A percentile compares a stretch with the other conserved stretches of the same genome.
Evolutionary conservation across 2,797 vertebrate species (phyloP).

Genomic region (Myotis planiceps): DNA sequence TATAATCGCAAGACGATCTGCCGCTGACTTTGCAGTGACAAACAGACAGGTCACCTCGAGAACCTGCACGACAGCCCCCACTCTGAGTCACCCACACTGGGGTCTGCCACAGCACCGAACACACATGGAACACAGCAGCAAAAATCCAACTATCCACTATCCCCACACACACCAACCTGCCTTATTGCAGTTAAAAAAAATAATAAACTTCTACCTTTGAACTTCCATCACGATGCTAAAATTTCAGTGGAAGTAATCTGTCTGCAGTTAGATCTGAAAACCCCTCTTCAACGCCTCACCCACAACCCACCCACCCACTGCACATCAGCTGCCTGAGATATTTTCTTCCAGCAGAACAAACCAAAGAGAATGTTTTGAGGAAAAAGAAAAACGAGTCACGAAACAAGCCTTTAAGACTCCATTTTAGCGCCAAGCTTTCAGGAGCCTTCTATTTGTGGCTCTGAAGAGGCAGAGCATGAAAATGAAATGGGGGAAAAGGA

Average conservation of each 20-base stretch:
- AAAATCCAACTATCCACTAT: neutral
- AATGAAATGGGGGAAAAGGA: neutral
- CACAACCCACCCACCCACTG: slow-evolving; percentile 58
- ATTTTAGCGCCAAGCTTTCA: slow-evolving; percentile 9
- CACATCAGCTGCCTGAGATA: slow-evolving; percentile 53
- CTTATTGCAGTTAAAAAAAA: neutral
- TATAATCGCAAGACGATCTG: neutral
- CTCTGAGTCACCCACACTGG: neutral
- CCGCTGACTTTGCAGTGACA: neutral
- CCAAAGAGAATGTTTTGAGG: slow-evolving; percentile 33
- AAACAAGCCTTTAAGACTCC: slow-evolving; percentile 55
- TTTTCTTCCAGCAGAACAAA: slow-evolving; percentile 58
- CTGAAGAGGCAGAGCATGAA: slow-evolving; percentile 13
- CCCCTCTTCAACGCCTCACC: slow-evolving; percentile 48
- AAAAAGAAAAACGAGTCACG: slow-evolving; percentile 33
- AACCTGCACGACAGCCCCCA: neutral
- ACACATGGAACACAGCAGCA: neutral
- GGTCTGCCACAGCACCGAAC: neutral
- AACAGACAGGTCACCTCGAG: neutral
- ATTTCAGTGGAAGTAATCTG: slow-evolving; percentile 24
- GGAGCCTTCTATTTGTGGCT: slow-evolving; percentile 43
- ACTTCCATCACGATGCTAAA: slow-evolving; percentile 36
- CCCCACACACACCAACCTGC: neutral
- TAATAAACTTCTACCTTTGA: neutral
- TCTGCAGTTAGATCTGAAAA: slow-evolving; percentile 54